Evolutionary conservation across 2,888 invertebrate genomes (phyloP), one percentile per base, ranked within the genome.

Genomic region (Gastracanthus pulcherrimus): DNA sequence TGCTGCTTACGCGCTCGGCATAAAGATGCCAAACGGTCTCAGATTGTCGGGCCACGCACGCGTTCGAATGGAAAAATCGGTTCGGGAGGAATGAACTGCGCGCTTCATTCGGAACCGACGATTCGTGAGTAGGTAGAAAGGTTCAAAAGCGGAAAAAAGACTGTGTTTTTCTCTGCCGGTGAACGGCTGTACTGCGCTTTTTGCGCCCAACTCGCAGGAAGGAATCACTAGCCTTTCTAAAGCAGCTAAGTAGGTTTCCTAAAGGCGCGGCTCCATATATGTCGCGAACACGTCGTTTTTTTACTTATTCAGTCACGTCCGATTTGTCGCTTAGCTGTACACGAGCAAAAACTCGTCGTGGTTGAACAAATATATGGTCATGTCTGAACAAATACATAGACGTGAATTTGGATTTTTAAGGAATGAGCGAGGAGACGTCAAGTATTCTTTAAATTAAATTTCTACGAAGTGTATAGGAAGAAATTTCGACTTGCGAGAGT

Each of bases 201-300:
- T 86, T 85, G 81, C 84, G 77, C 60, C 70, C 51, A 72, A 26
- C 6, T n/a, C 34, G 62, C 74, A 51, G 66, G 77, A 81, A 79
- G 82, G 81, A 84, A 82, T 85, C 85, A 85, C 85, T 87, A 84
- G 87, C 89, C 89, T 89, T 89, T 89, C 88, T 87, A 89, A 89
- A 88, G 70, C 85, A 6, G 29, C 62, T 62, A 71, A 71, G 51
- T 71, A 71, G 71, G 77, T 78, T 78, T 71, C 70, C 66, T 51
- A 67, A 71, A 78, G 70, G 48, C 36, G 62, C 31, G 70, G 23
- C 48, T 34, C 38, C 62, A 70, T 67, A 48, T 48, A 69, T n/a
- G 71, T 64, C 58, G 29, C 51, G 71, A 16, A 60, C 64, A 26
- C n/a, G 2, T n/a, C n/a, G 6, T 36, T 41, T 78, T 38, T 51